A percentile compares a stretch with the other conserved stretches of the same genome.
Conservation (phyloP, 1,140 invertebrate genomes). For the Papilio helenus region DNA sequence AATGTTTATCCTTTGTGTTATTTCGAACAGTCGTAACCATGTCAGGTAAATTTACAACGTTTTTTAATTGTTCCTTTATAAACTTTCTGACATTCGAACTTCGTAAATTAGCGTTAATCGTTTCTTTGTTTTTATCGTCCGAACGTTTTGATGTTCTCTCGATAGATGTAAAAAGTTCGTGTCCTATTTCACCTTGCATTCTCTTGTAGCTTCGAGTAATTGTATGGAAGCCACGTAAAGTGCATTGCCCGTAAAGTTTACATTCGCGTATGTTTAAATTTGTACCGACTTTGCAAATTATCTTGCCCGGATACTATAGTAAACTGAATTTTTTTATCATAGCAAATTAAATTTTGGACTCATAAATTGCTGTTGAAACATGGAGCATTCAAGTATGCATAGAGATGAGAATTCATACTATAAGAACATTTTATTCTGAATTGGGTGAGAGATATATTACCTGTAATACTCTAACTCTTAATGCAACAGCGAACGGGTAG, state of each 20-base stretch:
- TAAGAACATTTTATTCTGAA: too few species aligned
- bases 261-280: not conserved
- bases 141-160: constrained; percentile 27
- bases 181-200: not conserved
- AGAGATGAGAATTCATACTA: too few species aligned
- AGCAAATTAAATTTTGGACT: too few species aligned
- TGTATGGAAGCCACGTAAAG: not conserved
- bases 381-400: too few species aligned
- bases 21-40: constrained; percentile 5
- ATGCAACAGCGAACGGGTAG: constrained; percentile 83
- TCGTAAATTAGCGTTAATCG: constrained; percentile 9
- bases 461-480: constrained; percentile 83
- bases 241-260: not conserved
- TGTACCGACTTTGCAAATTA: not conserved
- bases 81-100: constrained; percentile 25
- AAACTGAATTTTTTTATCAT: too few species aligned
- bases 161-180: not conserved
- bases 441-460: constrained; percentile 51
- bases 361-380: too few species aligned
- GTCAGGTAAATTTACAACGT: constrained; percentile 1
- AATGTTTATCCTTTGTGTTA: constrained; percentile 4
- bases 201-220: not conserved
- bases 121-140: not conserved
- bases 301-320: too few species aligned
- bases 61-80: constrained; percentile 19